Percentiles rank a stretch among this genome's conserved stretches.
Evolutionary conservation across 2,113 vertebrate genomes (phyloP).

Genomic region (Chionis minor): DNA sequence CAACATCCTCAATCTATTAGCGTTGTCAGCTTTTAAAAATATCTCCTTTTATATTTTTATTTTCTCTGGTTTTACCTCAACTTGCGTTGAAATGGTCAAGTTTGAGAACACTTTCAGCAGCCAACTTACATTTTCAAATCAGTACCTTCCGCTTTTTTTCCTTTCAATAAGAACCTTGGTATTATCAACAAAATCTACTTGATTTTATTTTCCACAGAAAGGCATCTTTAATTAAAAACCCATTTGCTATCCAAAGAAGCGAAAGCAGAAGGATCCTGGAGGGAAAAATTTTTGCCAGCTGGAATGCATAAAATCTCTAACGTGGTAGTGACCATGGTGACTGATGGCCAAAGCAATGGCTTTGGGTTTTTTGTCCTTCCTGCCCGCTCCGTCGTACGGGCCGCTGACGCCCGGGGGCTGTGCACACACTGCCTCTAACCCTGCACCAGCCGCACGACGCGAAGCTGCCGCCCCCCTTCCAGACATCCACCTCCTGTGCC

Average conservation of each 20-base stretch:
- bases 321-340: background rate
- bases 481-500: background rate
- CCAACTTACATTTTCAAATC: background rate
- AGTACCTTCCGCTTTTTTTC: background rate
- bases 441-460: rapidly evolving
- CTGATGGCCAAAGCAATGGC: background rate
- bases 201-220: background rate
- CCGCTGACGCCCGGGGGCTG: background rate
- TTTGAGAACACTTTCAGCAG: background rate
- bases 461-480: background rate
- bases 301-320: background rate
- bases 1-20: background rate
- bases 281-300: background rate
- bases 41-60: background rate
- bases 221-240: background rate
- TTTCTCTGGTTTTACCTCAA: background rate
- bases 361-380: background rate
- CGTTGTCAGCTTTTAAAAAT: background rate
- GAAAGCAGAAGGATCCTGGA: background rate
- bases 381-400: rapidly evolving
- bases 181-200: background rate
- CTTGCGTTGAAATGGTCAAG: background rate
- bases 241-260: background rate
- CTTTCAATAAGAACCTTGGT: background rate
- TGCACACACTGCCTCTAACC: background rate